Base-by-base conservation (phyloP, 2,797 vertebrate genomes). In the Coranthus polyacanthus region DNA sequence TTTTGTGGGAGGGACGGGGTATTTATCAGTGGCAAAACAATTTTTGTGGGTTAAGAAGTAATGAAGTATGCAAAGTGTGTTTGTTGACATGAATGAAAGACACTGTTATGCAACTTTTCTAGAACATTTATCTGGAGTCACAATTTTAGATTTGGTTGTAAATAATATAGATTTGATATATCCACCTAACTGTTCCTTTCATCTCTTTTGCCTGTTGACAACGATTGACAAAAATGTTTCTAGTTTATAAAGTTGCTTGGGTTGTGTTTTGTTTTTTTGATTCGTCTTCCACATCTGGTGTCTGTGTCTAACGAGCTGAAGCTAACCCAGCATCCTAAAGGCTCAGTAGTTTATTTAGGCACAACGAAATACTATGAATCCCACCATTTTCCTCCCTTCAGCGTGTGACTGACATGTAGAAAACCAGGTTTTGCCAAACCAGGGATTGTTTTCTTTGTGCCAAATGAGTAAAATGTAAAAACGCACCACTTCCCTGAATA, bases 71-170 rank as follows among this genome's bases (percentile, higher is more conserved):
- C 78, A 72, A 63, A 36, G 6, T 22, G 15, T 81, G 63, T 62
- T 72, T 41, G 50, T 72, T 60, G n/a, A 68, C 24, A 8, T 68
- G 51, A 63, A 67, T n/a, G 50, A 72, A 83, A 70, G 22, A 72
- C 75, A 82, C 75, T 78, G 57, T 85, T 90, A 92, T 92, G 88
- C 88, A 90, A 89, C 77, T 81, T 90, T 88, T 87, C 76, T 79
- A 89, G 60, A 72, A 84, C 44, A 73, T 58, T 26, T 64, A 65
- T 81, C 50, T 43, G 49, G 62, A 78, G 10, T 49, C 51, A 51
- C 29, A 60, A 43, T 86, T 90, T 87, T 87, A 89, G 83, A 86
- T 86, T 85, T 86, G 56, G 46, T 81, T 90, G 90, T 92, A 90
- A 88, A 89, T 91, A 87, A 70, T 79, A 82, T 83, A 88, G 85